phyloP scores from a whole-genome alignment of 2,888 invertebrate species.

The Ditula angustiorana region DNA sequence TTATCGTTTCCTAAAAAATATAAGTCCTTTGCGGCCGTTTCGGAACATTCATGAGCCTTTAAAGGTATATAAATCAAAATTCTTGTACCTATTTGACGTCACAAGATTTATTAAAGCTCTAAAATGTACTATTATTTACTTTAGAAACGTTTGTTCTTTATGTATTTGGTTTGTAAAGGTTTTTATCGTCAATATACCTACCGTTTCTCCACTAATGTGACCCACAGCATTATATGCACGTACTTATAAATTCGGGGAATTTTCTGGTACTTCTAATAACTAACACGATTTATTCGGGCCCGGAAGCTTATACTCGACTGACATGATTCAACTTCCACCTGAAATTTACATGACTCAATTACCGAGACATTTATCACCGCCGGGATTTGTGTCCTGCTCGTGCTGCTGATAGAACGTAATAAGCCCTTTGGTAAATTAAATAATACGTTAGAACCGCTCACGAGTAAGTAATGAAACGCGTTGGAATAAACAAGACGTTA shows the following conservation, averaged over 20 bases:
- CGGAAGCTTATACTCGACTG: slow-evolving; percentile 23
- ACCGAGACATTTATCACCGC: slow-evolving; percentile 23
- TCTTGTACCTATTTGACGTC: neutral
- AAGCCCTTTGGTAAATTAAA: slow-evolving; percentile 24
- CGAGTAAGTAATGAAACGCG: slow-evolving; percentile 40
- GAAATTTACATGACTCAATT: slow-evolving; percentile 24
- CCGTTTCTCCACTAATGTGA: neutral
- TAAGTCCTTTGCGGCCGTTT: slow-evolving; percentile 1
- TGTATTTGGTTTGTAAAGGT: neutral
- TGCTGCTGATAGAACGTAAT: slow-evolving; percentile 18
- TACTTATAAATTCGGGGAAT: neutral
- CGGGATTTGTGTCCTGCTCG: slow-evolving; percentile 14
- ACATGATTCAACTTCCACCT: slow-evolving; percentile 22
- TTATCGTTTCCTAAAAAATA: slow-evolving; percentile 16
- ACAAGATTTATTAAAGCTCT: neutral
- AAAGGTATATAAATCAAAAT: neutral
- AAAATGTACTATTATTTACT: neutral
- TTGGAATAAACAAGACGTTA: slow-evolving; percentile 41
- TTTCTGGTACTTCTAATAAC: slow-evolving; percentile 3
- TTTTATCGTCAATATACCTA: neutral
- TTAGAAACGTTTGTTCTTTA: neutral
- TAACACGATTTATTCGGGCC: slow-evolving; percentile 14
- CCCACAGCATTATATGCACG: neutral
- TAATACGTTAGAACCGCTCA: slow-evolving; percentile 10
- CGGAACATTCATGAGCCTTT: neutral